Base-by-base conservation (phyloP, 1,140 invertebrate genomes). In the Sarcophaga peregrina region DNA sequence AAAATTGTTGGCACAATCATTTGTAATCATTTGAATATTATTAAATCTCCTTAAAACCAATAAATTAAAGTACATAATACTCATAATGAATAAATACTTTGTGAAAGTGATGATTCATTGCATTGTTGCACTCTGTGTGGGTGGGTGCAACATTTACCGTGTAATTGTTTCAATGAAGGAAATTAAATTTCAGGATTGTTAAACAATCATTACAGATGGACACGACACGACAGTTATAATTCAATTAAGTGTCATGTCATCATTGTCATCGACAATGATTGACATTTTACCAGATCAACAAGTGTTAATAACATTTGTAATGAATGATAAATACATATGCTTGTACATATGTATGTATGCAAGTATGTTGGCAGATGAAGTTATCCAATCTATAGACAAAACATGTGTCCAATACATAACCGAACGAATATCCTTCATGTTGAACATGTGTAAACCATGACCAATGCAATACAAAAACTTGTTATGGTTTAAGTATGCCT, bases 221-320 rank as follows among this genome's bases (percentile, higher is more conserved):
- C 25, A 37, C 25, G 25, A 37, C 25, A 37, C 62, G 62, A 68
- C 62, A 68, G 62, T 68, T 68, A 68, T 68, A 68, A 68, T 25
- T 68, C 62, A 68, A 68, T 68, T 68, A 20, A 68, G 20, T 68
- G 17, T 68, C 62, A 68, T 37, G 25, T 25, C 62, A 68, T 20
- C 62, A 15, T 58, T 58, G 54, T 58, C 54, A 58, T 58, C 54
- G 10, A n/a, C 62, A 5, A 8, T 68, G 62, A 68, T 68, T 68
- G 62, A 68, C 17, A 68, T 68, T 68, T 20, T 25, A 8, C 17
- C n/a, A 20, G 17, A 68, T 17, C 62, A 68, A 68, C 62, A 68
- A 68, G 62, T 68, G 62, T 68, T 68, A 68, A 68, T 68, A 68
- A 68, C 62, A 68, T 68, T 68, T 20, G 62, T 68, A 68, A 68